Base-by-base conservation (phyloP, 2,797 vertebrate species). In the Ceryle rudis region DNA sequence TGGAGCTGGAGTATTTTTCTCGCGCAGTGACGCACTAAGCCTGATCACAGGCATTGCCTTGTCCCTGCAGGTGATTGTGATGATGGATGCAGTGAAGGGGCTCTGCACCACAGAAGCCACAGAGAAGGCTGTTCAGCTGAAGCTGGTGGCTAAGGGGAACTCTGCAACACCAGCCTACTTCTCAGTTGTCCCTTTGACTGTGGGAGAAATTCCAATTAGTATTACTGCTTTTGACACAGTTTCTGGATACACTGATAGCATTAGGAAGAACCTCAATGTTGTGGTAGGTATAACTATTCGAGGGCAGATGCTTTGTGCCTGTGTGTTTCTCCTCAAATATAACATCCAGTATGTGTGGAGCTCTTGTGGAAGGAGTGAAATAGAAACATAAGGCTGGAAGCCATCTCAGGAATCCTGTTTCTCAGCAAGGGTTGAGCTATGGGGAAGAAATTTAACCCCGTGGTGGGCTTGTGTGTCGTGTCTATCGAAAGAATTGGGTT, bases 111-210 rank as follows among this genome's bases (percentile, higher is more conserved):
- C 97, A 9, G 97, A 96, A 19, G 81, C 64, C 0, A 67, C 11
- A 0, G 85, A 73, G 1, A 93, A 58, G 51, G 12, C 92, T 4
- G 86, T 97, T 52, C 69, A 71, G 51, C 51, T 95, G 86, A 10
- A 8, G 1, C 88, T 98, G 69, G 81, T 58, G 18, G 97, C 89
- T 6, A 90, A 94, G 37, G 95, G 86, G 25, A 97, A 98, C 67
- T 98, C 98, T 0, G 98, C 98, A 4, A 95, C 96, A 21, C 88
- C 98, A 16, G 97, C 96, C 22, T 98, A 98, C 90, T 98, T 98
- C 93, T 94, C 96, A 0, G 89, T 98, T 7, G 97, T 98, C 28
- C 98, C 98, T 42, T 80, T 98, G 60, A 52, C 39, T 33, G 94
- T 96, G 29, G 97, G 97, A 44, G 88, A 94, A 70, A 97, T 98